Evolutionary conservation across 2,113 vertebrate species (phyloP).

Genomic region (Pedionomus torquatus): DNA sequence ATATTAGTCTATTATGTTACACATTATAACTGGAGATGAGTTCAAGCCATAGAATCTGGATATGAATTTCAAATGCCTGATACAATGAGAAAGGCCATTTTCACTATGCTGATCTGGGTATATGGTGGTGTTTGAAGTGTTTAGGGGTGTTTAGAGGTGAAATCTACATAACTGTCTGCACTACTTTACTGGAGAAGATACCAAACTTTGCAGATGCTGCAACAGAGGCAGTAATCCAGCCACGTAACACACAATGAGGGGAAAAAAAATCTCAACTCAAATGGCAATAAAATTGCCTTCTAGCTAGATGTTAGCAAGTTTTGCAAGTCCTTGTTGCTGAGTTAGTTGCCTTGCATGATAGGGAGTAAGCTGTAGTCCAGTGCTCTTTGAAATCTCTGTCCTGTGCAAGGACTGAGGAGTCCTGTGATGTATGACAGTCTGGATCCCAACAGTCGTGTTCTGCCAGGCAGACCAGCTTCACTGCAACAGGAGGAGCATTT

Average conservation of each 20-base stretch:
- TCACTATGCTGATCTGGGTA: background rate
- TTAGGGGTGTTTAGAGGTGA: background rate
- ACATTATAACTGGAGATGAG: background rate
- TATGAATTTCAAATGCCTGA: conserved; percentile 10
- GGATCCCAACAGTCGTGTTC: background rate
- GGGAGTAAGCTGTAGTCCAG: background rate
- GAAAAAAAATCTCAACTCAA: background rate
- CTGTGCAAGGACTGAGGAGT: background rate
- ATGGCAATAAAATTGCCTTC: background rate
- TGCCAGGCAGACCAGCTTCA: background rate
- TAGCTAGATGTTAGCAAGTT: background rate
- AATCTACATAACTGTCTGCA: background rate
- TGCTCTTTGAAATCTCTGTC: background rate
- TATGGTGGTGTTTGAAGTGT: background rate
- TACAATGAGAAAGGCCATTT: background rate
- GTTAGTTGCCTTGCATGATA: background rate
- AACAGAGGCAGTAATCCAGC: background rate
- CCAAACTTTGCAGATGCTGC: background rate
- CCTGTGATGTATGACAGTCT: background rate
- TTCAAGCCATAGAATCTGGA: background rate
- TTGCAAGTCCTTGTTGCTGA: background rate
- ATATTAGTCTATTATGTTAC: conserved; percentile 29
- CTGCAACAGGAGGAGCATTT: fast-evolving
- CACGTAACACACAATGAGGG: fast-evolving
- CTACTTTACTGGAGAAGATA: background rate